Conservation (phyloP, 2,888 invertebrate genomes). For the Pseudococcus viburni region DNA sequence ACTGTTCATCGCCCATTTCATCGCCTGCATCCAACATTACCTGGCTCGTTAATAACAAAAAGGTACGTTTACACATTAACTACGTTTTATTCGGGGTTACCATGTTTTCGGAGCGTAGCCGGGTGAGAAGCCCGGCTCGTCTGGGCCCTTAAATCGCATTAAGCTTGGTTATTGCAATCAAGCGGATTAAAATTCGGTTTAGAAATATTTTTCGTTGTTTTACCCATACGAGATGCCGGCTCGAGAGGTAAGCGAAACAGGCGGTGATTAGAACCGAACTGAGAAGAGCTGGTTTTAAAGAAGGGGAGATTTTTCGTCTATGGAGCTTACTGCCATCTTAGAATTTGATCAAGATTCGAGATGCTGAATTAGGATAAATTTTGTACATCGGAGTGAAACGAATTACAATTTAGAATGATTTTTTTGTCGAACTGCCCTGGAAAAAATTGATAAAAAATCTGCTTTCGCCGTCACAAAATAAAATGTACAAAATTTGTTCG, state of each 20-base stretch:
- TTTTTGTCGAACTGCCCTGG: too few species aligned
- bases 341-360: neutral
- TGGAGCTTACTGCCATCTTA: neutral
- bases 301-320: neutral
- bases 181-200: slow-evolving; percentile 38
- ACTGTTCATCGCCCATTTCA: slow-evolving; percentile 79
- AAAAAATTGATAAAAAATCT: too few species aligned
- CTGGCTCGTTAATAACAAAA: slow-evolving; percentile 78
- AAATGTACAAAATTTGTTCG: too few species aligned
- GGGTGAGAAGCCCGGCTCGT: neutral
- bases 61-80: slow-evolving; percentile 66
- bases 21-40: slow-evolving; percentile 81
- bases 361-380: neutral
- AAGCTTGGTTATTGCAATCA: slow-evolving; percentile 24
- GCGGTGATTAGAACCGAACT: neutral
- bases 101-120: neutral
- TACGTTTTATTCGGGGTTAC: slow-evolving; percentile 53
- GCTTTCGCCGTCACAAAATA: too few species aligned
- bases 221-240: neutral
- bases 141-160: neutral
- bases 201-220: neutral
- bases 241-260: neutral
- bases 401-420: too few species aligned
- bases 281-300: neutral
- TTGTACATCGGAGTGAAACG: too few species aligned